Base-by-base conservation (phyloP, 2,888 invertebrate genomes). In the Rhamphomyia laevipes region DNA sequence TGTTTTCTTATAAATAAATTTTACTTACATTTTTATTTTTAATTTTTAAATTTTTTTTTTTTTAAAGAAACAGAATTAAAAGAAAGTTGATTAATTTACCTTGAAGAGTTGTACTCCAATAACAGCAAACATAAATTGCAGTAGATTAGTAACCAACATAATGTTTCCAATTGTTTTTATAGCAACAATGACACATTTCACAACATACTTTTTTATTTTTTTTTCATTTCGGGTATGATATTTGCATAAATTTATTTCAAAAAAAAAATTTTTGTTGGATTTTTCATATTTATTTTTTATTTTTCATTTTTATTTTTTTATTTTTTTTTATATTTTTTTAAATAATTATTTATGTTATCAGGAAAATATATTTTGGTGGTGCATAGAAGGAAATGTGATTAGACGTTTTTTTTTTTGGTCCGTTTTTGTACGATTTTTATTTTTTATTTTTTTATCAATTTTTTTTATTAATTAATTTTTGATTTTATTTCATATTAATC, bases 101-200 rank as follows among this genome's bases (percentile, higher is more conserved):
- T 99, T 97, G 81, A 99, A 99, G 65, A 99, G 85, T 80, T 99
- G 97, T 74, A 99, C 97, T 78, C 97, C 97, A 75, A 99, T 97
- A 74, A 96, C 96, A 77, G 97, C 96, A 76, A 99, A 99, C 96
- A 99, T 97, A 83, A 99, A 99, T 84, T 96, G 92, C 74, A 99
- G 90, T 74, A 99, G 89, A 81, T 94, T 94, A 73, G 97, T 97
- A 77, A 99, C 97, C 84, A 99, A 83, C 87, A 97, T 94, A 77
- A 97, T 97, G 84, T 97, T 97, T 76, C 96, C 96, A 80, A 95
- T 95, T 70, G 94, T 95, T 82, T 92, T 92, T 76, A 95, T 89
- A 67, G 94, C 94, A 77, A 94, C 94, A 79, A 94, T 92, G 79
- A 95, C 97, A 83, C 97, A 99, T 82, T 97, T 96, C 71, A 99